phyloP scores from a whole-genome alignment of 1,140 invertebrate species.

The Zophobas atratus region DNA sequence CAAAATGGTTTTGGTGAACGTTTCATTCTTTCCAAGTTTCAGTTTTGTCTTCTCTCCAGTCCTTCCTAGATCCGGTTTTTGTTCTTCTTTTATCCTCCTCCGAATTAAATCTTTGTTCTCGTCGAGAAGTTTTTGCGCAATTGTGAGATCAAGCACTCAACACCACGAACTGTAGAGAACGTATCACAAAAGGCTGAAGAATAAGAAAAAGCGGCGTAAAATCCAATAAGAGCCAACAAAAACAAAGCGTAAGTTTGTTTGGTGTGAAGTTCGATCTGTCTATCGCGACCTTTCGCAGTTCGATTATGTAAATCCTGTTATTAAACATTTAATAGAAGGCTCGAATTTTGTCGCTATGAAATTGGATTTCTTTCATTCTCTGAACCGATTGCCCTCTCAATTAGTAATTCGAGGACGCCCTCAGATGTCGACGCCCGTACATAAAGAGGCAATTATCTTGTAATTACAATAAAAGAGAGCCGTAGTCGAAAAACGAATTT shows the following conservation, averaged over 20 bases:
- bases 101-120: too few species aligned
- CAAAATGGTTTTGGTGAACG: too few species aligned
- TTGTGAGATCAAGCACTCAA: too few species aligned
- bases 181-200: too few species aligned
- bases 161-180: too few species aligned
- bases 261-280: not conserved
- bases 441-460: slow-evolving; percentile 18
- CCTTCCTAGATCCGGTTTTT: too few species aligned
- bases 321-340: not conserved
- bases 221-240: too few species aligned
- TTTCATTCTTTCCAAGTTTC: too few species aligned
- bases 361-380: slow-evolving; percentile 14
- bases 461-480: not conserved
- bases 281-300: not conserved
- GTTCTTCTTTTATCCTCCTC: too few species aligned
- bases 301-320: slow-evolving; percentile 17
- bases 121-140: too few species aligned
- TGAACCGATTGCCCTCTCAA: slow-evolving; percentile 3
- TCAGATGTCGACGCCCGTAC: not conserved
- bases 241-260: not conserved
- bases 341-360: slow-evolving; percentile 7
- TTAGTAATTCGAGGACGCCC: not conserved
- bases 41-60: too few species aligned
- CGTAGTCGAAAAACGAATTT: slow-evolving; percentile 7
- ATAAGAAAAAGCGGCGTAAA: too few species aligned